Percentiles rank a stretch among this genome's conserved stretches.
phyloP scores from a whole-genome alignment of 1,140 invertebrate species.

The Solen grandis region DNA sequence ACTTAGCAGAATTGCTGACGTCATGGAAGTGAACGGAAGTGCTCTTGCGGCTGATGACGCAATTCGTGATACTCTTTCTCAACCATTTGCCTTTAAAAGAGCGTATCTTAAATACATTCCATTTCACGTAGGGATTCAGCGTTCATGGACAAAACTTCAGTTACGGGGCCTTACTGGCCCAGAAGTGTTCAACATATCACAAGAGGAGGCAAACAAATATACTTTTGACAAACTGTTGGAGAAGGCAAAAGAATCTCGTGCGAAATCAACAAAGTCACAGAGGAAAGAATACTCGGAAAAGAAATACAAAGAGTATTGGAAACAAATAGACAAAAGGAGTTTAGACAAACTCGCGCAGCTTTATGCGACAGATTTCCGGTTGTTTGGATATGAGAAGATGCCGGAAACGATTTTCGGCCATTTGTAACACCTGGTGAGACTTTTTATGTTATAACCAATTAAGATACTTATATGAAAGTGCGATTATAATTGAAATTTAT shows the following conservation, averaged over 20 bases:
- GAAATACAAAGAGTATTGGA: slow-evolving; percentile 14
- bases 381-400: slow-evolving; percentile 34
- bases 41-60: slow-evolving; percentile 17
- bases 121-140: slow-evolving; percentile 21
- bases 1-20: not conserved
- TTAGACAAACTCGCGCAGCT: slow-evolving; percentile 37
- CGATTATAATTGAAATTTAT: too few relatives aligned
- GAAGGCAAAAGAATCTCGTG: slow-evolving; percentile 2
- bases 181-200: not conserved
- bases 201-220: not conserved
- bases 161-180: slow-evolving; percentile 40
- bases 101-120: slow-evolving; percentile 28
- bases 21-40: slow-evolving; percentile 15
- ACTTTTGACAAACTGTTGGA: not conserved
- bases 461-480: too few relatives aligned
- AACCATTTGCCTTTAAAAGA: slow-evolving; percentile 13
- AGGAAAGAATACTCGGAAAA: slow-evolving; percentile 6
- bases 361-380: slow-evolving; percentile 30
- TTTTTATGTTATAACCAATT: too few relatives aligned
- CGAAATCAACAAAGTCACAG: not conserved
- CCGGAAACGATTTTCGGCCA: too few relatives aligned
- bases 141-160: slow-evolving; percentile 41
- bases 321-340: not conserved
- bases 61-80: slow-evolving; percentile 30
- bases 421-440: too few relatives aligned